Conservation (phyloP, 2,113 vertebrate genomes). For the Trichechus manatus region DNA sequence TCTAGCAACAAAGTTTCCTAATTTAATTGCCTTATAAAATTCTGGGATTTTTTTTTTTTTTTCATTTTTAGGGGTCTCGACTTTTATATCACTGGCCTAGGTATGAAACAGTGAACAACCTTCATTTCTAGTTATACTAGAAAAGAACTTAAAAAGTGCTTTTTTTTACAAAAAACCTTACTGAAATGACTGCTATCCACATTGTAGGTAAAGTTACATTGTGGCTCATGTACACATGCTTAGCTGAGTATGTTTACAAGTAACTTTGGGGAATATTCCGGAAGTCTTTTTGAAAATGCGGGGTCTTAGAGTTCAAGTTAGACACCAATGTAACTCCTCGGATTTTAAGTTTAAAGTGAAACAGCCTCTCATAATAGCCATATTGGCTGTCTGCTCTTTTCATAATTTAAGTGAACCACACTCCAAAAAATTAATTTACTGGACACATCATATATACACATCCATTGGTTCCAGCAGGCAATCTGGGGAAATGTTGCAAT, state of each 20-base stretch:
- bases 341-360: not conserved
- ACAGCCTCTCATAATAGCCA: not conserved
- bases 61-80: not conserved
- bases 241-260: not conserved
- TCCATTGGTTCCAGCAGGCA: not conserved
- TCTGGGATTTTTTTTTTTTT: not conserved
- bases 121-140: not conserved
- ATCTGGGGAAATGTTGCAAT: not conserved
- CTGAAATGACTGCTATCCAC: not conserved
- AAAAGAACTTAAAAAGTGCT: not conserved
- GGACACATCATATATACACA: not conserved
- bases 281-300: not conserved
- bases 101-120: not conserved
- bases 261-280: not conserved
- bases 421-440: conserved; percentile 36
- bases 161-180: not conserved
- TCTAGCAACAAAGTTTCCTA: not conserved
- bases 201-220: not conserved
- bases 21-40: not conserved
- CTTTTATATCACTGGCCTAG: not conserved
- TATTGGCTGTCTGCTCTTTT: not conserved
- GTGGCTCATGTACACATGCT: not conserved
- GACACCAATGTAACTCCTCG: not conserved
- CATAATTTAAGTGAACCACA: not conserved
- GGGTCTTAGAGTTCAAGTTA: not conserved